Conservation (phyloP, 2,888 invertebrate species). For the Drosophila barbarae region DNA sequence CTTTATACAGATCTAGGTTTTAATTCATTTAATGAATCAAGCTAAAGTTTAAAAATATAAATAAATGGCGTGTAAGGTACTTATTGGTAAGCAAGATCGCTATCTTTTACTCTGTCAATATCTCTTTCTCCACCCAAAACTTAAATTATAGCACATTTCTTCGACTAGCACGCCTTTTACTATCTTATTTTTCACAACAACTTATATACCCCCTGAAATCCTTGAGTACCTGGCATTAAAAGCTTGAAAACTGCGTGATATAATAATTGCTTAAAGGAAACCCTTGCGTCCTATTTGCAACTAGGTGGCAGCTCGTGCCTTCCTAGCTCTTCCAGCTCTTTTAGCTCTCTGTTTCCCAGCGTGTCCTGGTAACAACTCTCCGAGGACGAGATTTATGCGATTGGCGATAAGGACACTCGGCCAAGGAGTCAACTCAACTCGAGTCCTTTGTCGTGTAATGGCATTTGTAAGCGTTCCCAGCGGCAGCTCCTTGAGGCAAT, state of each 20-base stretch:
- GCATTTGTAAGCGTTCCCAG: slow-evolving; percentile 38
- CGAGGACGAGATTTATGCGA: slow-evolving; percentile 75
- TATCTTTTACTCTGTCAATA: too few species aligned
- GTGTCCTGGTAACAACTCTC: slow-evolving; percentile 71
- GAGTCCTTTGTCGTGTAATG: slow-evolving; percentile 50
- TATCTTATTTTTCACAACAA: not conserved
- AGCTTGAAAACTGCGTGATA: slow-evolving; percentile 49
- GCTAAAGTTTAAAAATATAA: not conserved
- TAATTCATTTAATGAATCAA: not conserved
- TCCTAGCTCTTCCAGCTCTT: slow-evolving; percentile 5
- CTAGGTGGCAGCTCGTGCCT: slow-evolving; percentile 64
- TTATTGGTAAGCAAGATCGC: too few species aligned
- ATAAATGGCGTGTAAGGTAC: too few species aligned
- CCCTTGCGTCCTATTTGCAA: slow-evolving; percentile 72
- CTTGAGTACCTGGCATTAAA: slow-evolving; percentile 39
- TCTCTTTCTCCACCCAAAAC: too few species aligned
- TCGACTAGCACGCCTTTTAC: not conserved
- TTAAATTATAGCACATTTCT: too few species aligned
- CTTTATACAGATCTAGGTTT: not conserved
- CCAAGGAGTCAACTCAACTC: slow-evolving; percentile 16
- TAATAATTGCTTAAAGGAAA: slow-evolving; percentile 66
- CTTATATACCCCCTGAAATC: not conserved
- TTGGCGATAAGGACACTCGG: slow-evolving; percentile 63
- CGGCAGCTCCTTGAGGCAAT: slow-evolving; percentile 43
- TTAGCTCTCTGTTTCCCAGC: not conserved